Percentiles rank a stretch among this genome's conserved stretches.
phyloP scores from a whole-genome alignment of 2,113 vertebrate species.

The Genyomyrus donnyi region DNA sequence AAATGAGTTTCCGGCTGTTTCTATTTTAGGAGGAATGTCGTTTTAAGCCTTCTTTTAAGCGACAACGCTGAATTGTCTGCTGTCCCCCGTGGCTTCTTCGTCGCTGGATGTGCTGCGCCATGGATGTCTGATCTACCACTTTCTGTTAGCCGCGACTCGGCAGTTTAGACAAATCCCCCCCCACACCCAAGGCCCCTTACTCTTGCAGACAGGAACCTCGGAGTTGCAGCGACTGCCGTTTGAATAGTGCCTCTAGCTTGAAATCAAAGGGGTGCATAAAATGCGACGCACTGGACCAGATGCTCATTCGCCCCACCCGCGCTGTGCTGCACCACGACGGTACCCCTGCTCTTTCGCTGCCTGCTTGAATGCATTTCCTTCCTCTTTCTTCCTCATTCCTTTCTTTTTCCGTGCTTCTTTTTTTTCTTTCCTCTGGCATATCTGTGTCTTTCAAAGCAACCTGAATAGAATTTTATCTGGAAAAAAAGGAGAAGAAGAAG shows the following conservation, averaged over 20 bases:
- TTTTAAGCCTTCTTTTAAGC: slow-evolving; percentile 1
- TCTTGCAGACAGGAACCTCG: background rate
- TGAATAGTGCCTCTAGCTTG: background rate
- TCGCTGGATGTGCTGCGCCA: background rate
- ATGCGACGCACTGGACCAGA: background rate
- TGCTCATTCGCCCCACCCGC: background rate
- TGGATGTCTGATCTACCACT: slow-evolving; percentile 1
- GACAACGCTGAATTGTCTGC: background rate
- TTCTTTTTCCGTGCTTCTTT: slow-evolving; percentile 11
- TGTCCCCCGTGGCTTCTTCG: background rate
- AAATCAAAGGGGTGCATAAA: background rate
- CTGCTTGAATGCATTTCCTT: slow-evolving; percentile 7
- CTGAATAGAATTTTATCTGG: slow-evolving; percentile 46
- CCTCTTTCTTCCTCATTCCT: slow-evolving; percentile 19
- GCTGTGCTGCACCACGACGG: background rate
- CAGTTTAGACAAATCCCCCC: background rate
- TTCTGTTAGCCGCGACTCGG: background rate
- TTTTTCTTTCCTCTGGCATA: slow-evolving; percentile 32
- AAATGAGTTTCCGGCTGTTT: background rate
- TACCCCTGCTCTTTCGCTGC: background rate
- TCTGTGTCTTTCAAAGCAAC: slow-evolving; percentile 49
- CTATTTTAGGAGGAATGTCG: slow-evolving; percentile 3
- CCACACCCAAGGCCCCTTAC: background rate
- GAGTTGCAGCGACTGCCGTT: background rate
- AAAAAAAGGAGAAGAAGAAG: background rate